Conservation (phyloP, 1,140 invertebrate genomes). For the Arion vulgaris region DNA sequence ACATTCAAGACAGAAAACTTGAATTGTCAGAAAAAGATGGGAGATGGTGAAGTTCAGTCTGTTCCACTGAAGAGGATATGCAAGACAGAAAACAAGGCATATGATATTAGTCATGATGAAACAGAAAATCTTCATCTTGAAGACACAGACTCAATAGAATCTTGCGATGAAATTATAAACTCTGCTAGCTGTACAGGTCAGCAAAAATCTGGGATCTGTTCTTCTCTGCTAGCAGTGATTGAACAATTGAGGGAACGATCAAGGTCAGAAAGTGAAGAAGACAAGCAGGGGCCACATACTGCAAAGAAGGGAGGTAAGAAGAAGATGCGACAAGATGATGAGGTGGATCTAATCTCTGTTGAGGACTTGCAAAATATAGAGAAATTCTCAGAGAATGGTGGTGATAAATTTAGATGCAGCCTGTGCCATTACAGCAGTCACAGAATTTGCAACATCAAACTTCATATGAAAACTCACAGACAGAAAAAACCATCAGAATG, state of each 20-base stretch:
- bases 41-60: slow-evolving; percentile 3
- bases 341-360: slow-evolving; percentile 29
- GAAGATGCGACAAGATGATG: slow-evolving; percentile 51
- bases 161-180: slow-evolving; percentile 33
- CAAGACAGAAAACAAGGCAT: background rate
- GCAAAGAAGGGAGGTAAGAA: slow-evolving; percentile 51
- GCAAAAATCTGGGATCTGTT: slow-evolving; percentile 65
- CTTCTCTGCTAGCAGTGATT: slow-evolving; percentile 71
- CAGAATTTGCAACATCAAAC: slow-evolving; percentile 55
- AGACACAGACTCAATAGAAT: slow-evolving; percentile 39
- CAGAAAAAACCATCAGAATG: slow-evolving; percentile 67
- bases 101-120: background rate
- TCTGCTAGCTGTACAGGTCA: slow-evolving; percentile 27
- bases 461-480: slow-evolving; percentile 70
- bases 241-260: slow-evolving; percentile 70
- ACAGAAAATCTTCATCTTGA: slow-evolving; percentile 19
- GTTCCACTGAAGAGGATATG: background rate
- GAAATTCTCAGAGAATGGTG: slow-evolving; percentile 54
- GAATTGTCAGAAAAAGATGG: background rate
- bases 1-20: background rate
- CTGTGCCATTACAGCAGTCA: slow-evolving; percentile 69
- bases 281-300: slow-evolving; percentile 27
- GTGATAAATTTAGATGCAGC: slow-evolving; percentile 64
- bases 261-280: slow-evolving; percentile 59
- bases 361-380: slow-evolving; percentile 65